Base-by-base conservation (phyloP, 2,797 vertebrate genomes). In the Serranus cabrilla region DNA sequence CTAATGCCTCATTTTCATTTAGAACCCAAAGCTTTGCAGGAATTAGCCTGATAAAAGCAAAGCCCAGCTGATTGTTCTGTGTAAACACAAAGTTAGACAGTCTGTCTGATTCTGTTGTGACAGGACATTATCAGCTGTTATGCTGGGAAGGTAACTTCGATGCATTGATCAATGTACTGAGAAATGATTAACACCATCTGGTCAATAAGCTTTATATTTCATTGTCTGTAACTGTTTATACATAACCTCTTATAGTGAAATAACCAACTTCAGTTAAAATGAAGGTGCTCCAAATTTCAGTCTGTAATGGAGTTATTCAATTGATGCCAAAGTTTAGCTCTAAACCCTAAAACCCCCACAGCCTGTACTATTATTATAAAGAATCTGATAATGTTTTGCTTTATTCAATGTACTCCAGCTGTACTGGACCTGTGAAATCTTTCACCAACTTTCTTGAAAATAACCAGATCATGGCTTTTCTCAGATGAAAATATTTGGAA, bases 401-500 rank as follows among this genome's bases (percentile, higher is more conserved):
- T 27, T 27, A 27, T 27, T 27, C 6, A 27, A 27, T 27, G 27
- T 27, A 27, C 27, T 27, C 27, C 27, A 3, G 27, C 27, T 27
- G 27, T 2, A 27, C 27, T 13, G n/a, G 20, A 66, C 31, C 31
- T 12, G 13, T 55, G 7, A 47, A 40, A 52, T 40, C 5, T 45
- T 18, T 46, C 37, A 56, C 20, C 7, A 39, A 20, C 5, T n/a
- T 51, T 54, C 42, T 66, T 55, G 45, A 39, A 64, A 17, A 56
- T 60, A 42, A 52, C 9, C 12, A 34, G 47, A 34, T 54, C 27
- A 52, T 17, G 12, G 16, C 49, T 56, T 59, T 74, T 23, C 46
- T 64, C 9, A 65, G 20, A 72, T 34, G 17, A 8, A 39, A 50
- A 62, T 13, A 37, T 27, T 14, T 27, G 27, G 56, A 72, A 64